Evolutionary conservation across 2,113 vertebrate genomes (phyloP).

Genomic region (Mustela lutreola): DNA sequence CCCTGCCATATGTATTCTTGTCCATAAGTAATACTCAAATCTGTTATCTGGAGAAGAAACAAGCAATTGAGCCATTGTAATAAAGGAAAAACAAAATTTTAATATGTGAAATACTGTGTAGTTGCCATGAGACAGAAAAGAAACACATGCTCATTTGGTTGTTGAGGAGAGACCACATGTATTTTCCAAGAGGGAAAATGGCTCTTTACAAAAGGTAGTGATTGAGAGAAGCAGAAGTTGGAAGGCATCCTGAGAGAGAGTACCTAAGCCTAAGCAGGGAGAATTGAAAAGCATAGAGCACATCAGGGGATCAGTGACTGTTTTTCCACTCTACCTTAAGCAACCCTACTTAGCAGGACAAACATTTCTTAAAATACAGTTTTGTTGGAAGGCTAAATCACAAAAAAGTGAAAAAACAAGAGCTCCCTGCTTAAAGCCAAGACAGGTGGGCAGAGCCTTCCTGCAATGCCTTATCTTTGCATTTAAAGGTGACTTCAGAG

Average conservation of each 20-base stretch:
- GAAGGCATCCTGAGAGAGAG: neutral
- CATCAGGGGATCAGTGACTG: neutral
- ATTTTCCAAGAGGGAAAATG: neutral
- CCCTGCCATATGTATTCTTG: neutral
- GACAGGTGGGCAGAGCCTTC: neutral
- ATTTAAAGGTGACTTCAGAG: neutral
- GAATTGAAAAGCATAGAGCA: neutral
- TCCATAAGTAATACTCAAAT: neutral
- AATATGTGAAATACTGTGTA: neutral
- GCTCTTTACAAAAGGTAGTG: neutral
- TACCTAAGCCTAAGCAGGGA: fast-evolving
- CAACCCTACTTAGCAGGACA: neutral
- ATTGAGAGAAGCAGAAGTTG: neutral
- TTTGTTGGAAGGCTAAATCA: neutral
- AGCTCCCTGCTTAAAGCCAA: neutral
- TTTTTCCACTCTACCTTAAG: neutral
- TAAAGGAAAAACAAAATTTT: neutral
- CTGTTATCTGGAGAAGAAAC: neutral
- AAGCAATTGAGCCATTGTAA: neutral
- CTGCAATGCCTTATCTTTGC: neutral
- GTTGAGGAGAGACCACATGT: neutral
- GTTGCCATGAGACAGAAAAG: neutral
- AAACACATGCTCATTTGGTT: neutral
- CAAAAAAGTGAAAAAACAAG: neutral
- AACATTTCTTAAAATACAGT: neutral